Percentiles rank a stretch among this genome's conserved stretches.
Conservation (phyloP, 2,888 invertebrate species). For the Onthophagus sagittarius region DNA sequence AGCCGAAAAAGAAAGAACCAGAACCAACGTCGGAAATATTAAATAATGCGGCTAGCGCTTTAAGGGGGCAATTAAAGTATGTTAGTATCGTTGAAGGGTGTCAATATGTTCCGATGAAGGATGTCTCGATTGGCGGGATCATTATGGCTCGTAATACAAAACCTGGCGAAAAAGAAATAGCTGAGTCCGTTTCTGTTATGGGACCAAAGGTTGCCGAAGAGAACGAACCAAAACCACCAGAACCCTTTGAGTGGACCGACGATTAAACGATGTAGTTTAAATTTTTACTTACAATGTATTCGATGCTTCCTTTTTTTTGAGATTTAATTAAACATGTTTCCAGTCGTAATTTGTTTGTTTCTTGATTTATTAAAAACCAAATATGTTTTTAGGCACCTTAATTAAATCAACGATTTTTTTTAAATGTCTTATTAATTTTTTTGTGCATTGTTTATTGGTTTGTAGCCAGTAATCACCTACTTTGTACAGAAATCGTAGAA, state of each 20-base stretch:
- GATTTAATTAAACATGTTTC: background rate
- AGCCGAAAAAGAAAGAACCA: constrained; percentile 71
- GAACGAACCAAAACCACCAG: constrained; percentile 95
- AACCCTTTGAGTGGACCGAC: constrained; percentile 95
- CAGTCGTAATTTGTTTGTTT: background rate
- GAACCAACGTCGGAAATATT: constrained; percentile 91
- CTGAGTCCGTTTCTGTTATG: constrained; percentile 84
- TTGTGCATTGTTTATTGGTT: background rate
- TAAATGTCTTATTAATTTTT: too few relatives aligned
- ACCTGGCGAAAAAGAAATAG: constrained; percentile 70
- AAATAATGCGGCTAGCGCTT: constrained; percentile 89
- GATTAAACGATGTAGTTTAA: constrained; percentile 51
- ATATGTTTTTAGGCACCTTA: too few relatives aligned
- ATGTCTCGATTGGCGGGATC: constrained; percentile 91
- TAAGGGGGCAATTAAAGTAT: constrained; percentile 85
- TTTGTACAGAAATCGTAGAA: background rate
- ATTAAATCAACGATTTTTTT: too few relatives aligned
- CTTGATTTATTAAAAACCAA: background rate
- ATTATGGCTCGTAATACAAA: constrained; percentile 88
- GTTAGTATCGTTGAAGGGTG: constrained; percentile 76
- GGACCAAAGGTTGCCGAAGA: constrained; percentile 91
- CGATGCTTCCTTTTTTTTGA: constrained; percentile 2
- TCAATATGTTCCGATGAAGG: constrained; percentile 83
- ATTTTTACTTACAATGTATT: constrained; percentile 5
- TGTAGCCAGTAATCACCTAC: background rate